Conservation (phyloP, 2,888 invertebrate species). For the Pteria penguin region DNA sequence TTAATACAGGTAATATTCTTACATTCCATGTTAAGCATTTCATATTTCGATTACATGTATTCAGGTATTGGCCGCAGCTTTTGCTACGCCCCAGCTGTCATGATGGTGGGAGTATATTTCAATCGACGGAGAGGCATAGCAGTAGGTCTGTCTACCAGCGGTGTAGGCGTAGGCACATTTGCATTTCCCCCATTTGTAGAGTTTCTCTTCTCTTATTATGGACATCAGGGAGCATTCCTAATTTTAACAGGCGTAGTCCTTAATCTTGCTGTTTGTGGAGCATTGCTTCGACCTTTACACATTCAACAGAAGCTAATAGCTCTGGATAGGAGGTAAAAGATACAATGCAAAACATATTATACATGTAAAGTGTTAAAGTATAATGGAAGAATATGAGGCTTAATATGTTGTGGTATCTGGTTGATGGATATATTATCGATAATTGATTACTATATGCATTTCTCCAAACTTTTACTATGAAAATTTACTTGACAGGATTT, state of each 20-base stretch:
- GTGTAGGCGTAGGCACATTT: constrained; percentile 70
- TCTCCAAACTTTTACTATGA: too few relatives aligned
- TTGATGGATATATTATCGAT: too few relatives aligned
- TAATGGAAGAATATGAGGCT: too few relatives aligned
- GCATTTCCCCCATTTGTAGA: constrained; percentile 62
- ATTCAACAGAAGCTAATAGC: constrained; percentile 39
- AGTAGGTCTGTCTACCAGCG: constrained; percentile 64
- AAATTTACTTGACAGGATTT: too few relatives aligned
- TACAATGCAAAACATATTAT: too few relatives aligned
- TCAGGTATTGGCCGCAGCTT: constrained; percentile 67
- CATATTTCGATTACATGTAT: too few relatives aligned
- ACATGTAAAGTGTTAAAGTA: too few relatives aligned
- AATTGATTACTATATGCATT: too few relatives aligned
- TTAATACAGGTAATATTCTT: too few relatives aligned
- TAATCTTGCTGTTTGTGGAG: constrained; percentile 59
- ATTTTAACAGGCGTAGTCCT: constrained; percentile 59
- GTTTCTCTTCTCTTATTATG: constrained; percentile 57
- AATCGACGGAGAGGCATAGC: constrained; percentile 67
- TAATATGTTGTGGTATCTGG: too few relatives aligned
- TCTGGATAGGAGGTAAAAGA: constrained; percentile 22
- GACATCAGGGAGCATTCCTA: constrained; percentile 63
- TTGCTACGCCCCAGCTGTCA: constrained; percentile 64
- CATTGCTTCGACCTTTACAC: constrained; percentile 61
- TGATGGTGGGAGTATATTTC: constrained; percentile 67
- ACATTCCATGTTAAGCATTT: too few relatives aligned